Conservation (phyloP, 2,113 vertebrate species). For the Xiphophorus maculatus region DNA sequence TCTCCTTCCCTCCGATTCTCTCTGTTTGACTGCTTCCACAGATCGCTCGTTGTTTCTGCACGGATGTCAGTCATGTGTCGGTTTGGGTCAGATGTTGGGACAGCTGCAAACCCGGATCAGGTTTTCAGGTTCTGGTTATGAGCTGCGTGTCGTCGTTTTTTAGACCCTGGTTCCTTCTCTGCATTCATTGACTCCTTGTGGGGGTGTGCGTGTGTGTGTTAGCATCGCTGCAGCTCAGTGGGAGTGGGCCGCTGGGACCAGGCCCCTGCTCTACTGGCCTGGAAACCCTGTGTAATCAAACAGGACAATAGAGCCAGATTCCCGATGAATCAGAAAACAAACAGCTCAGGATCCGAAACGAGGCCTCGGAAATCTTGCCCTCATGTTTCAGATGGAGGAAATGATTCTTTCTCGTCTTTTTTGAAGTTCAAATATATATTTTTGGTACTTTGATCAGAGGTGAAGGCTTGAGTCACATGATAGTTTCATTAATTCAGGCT, state of each 20-base stretch:
- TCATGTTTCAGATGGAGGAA: not conserved
- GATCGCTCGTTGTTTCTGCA: constrained; percentile 41
- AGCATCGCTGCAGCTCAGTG: constrained; percentile 41
- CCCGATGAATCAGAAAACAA: constrained; percentile 39
- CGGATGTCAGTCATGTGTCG: constrained; percentile 23
- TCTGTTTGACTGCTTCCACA: constrained; percentile 18
- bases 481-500: not conserved
- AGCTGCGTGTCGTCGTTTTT: not conserved
- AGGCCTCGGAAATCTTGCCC: constrained; percentile 4
- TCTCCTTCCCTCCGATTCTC: constrained; percentile 17
- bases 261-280: constrained; percentile 58
- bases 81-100: constrained; percentile 85
- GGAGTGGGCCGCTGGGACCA: constrained; percentile 47
- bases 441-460: not conserved
- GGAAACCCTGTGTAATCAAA: constrained; percentile 63
- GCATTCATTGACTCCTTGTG: constrained; percentile 41
- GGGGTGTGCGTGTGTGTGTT: constrained; percentile 39
- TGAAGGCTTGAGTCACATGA: not conserved
- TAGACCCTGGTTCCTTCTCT: constrained; percentile 27
- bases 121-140: constrained; percentile 84
- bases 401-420: not conserved
- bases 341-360: constrained; percentile 1
- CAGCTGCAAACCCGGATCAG: constrained; percentile 93
- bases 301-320: constrained; percentile 61
- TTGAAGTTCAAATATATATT: not conserved